Base-by-base conservation (phyloP, 2,888 invertebrate species). In the Dryocosmus kuriphilus region DNA sequence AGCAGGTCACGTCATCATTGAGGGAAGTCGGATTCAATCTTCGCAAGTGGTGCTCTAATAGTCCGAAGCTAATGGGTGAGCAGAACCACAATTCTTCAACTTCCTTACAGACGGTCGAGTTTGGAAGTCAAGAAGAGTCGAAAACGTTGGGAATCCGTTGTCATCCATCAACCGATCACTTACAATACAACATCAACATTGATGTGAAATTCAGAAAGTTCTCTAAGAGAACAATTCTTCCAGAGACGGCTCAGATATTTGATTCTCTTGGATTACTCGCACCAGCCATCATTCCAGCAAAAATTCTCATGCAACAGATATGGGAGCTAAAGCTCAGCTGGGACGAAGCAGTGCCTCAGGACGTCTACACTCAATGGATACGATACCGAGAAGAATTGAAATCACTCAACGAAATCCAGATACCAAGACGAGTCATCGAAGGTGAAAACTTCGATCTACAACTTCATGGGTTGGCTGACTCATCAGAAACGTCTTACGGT, bases 251-350 rank as follows among this genome's bases (percentile, higher is more conserved):
- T 22, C 35, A 22, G 11, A 74, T 74, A 9, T 74, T 74, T 82
- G 83, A 11, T 57, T 27, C 57, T 6, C 63, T 84, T 19, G 83
- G n/a, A n/a, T n/a, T n/a, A n/a, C n/a, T n/a, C n/a, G n/a, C n/a
- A n/a, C 35, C 35, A 35, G 35, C 35, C 35, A 35, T 8, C 35
- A 35, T 35, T 35, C 6, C 35, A 35, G 35, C 35, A 35, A 35
- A 35, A 35, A 35, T 35, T 35, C 35, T 35, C 35, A 2, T 35
- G 35, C 35, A 35, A 35, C 35, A 35, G 35, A 1, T 35, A 35
- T 35, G 6, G 35, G 7, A 35, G 35, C 35, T 35, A 7, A 35
- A 35, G 3, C 35, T 6, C 3, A 7, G 35, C 35, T 35, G 35
- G 35, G 35, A 35, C 35, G 35, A 7, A 35, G 35, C n/a, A n/a